These are phyloP conservation scores for Vireo griseus DNA, from an alignment of 2,797 vertebrate genomes.

Conservation along the genomic window DNA sequence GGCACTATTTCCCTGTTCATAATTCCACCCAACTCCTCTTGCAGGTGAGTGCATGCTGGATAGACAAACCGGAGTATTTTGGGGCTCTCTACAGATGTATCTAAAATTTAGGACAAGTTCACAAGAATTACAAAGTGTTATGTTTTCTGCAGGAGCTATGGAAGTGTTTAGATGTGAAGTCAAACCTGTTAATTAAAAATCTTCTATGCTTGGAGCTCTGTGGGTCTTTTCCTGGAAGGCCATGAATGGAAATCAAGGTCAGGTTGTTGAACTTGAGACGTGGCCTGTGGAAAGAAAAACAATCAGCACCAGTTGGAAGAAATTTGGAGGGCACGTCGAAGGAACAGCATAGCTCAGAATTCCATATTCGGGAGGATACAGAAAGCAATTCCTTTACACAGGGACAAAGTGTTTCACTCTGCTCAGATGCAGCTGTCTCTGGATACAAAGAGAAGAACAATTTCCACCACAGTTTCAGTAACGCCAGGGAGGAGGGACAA, in stretches of 20 bases:
- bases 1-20: neutral
- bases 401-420: neutral
- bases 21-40: neutral
- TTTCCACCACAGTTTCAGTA: neutral
- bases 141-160: neutral
- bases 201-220: conserved; percentile 46
- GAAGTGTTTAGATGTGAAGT: conserved; percentile 54
- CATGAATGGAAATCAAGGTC: conserved; percentile 86
- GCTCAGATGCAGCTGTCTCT: neutral
- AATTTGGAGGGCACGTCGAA: neutral
- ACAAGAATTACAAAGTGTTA: neutral
- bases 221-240: conserved; percentile 74
- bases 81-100: neutral
- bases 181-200: conserved; percentile 89
- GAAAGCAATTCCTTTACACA: neutral
- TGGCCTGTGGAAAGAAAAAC: conserved; percentile 74
- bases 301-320: neutral
- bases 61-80: neutral
- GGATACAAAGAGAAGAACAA: neutral
- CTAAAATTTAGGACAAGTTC: neutral
- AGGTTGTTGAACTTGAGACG: conserved; percentile 90
- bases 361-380: neutral
- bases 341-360: neutral
- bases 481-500: accelerated
- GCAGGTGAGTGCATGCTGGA: neutral